Evolutionary conservation across 2,797 vertebrate species (phyloP), one percentile per base, ranked within the genome.

Genomic region (Spheniscus humboldti): DNA sequence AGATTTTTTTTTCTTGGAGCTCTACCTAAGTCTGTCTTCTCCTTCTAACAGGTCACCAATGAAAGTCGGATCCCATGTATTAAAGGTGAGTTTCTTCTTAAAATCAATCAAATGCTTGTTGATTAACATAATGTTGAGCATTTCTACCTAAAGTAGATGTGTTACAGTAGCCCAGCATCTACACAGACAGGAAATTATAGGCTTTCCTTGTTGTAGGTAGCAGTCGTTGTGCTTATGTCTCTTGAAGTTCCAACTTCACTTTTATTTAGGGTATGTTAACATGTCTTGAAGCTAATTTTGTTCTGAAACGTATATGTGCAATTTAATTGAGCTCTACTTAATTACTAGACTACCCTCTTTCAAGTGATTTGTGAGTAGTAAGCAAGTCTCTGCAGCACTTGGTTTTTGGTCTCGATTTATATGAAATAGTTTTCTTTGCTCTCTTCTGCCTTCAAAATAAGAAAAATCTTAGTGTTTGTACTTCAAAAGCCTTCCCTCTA

Each of bases 11-110:
- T 20, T 62, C 41, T 64, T 31, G 13, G n/a, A 95, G 47, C 60
- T 88, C 11, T 82, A 2, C 43, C 43, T 96, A 74, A 94, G 28
- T 86, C 63, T 94, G 41, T 91, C 60, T 84, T 97, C 82, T 90
- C 97, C 95, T 97, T 87, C 91, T 94, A 94, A 94, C 96, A 99
- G 99, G 97, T 99, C 99, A 94, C 98, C 99, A 67, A 97, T 95
- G 66, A 99, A 99, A 97, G 98, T 98, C 96, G 97, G 97, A 95
- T 97, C 98, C 97, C 98, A 98, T 81, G 92, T 97, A 25, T 92
- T 97, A 80, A 98, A 98, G 98, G 99, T 99, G 98, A 97, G 98
- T 98, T 89, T 73, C 52, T 94, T 86, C 62, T 69, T 75, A 35
- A 92, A 76, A 76, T 55, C 41, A n/a, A 0, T 48, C 12, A 24